phyloP scores from a whole-genome alignment of 2,113 vertebrate species.

The Proteles cristata region DNA sequence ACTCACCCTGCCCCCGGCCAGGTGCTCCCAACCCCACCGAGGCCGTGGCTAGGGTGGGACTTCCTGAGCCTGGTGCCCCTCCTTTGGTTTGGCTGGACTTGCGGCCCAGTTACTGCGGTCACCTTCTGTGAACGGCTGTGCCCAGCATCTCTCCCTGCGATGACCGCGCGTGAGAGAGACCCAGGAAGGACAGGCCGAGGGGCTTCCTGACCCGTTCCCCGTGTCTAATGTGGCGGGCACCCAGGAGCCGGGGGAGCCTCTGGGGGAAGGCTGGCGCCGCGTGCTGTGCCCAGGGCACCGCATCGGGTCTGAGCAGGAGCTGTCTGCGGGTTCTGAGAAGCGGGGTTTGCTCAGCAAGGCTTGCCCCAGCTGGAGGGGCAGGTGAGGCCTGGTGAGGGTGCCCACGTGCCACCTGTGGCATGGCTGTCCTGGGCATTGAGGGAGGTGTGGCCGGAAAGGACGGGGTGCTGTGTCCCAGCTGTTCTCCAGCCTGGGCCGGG shows the following conservation, averaged over 20 bases:
- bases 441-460: neutral
- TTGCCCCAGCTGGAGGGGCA: neutral
- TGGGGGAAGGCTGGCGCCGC: fast-evolving
- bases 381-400: neutral
- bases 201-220: neutral
- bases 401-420: neutral
- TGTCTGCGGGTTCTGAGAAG: neutral
- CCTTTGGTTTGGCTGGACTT: too few species aligned
- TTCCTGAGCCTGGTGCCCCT: neutral
- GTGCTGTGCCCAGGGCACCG: neutral
- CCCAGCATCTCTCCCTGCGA: fast-evolving
- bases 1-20: neutral
- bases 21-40: neutral
- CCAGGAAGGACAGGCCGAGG: neutral
- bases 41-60: neutral
- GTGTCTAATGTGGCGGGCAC: fast-evolving
- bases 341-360: neutral
- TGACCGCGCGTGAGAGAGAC: neutral
- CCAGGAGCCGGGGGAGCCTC: too few species aligned
- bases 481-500: neutral
- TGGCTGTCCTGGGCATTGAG: neutral
- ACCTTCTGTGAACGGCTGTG: too few species aligned
- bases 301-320: neutral
- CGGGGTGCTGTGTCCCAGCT: neutral
- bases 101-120: neutral